phyloP scores from a whole-genome alignment of 2,797 vertebrate species.

The Malacoctenus gilli region DNA sequence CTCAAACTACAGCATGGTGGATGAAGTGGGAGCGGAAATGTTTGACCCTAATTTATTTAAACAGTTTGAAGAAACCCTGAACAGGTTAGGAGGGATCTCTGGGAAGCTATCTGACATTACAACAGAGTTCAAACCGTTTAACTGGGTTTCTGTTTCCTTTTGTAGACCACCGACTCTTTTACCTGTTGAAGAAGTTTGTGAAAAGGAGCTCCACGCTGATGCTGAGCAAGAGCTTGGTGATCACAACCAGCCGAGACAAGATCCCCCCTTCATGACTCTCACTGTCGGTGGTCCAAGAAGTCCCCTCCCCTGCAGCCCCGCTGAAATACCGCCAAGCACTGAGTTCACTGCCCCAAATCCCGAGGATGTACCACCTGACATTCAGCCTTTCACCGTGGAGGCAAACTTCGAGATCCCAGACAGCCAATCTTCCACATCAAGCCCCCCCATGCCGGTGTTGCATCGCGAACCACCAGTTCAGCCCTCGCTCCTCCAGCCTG shows the following conservation, averaged over 20 bases:
- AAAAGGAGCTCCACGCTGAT: conserved; percentile 65
- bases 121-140: too few species aligned
- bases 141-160: not conserved
- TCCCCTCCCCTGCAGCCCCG: conserved; percentile 4
- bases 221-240: conserved; percentile 63
- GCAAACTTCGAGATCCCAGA: conserved; percentile 5
- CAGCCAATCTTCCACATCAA: conserved; percentile 21
- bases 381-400: conserved; percentile 8
- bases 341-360: conserved; percentile 10
- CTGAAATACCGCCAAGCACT: conserved; percentile 12
- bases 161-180: conserved; percentile 44
- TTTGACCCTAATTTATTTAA: conserved; percentile 19
- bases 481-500: conserved; percentile 5
- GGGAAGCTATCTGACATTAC: too few species aligned
- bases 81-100: conserved; percentile 42
- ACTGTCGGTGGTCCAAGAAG: not conserved
- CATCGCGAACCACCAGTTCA: conserved; percentile 34
- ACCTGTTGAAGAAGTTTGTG: conserved; percentile 35
- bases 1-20: conserved; percentile 78
- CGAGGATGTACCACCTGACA: too few species aligned
- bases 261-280: conserved; percentile 30
- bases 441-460: conserved; percentile 39
- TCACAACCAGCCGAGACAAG: conserved; percentile 49
- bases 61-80: conserved; percentile 37
- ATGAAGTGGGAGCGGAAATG: conserved; percentile 80